Evolutionary conservation across 2,888 invertebrate species (phyloP).

Genomic region (Troilus luridus): DNA sequence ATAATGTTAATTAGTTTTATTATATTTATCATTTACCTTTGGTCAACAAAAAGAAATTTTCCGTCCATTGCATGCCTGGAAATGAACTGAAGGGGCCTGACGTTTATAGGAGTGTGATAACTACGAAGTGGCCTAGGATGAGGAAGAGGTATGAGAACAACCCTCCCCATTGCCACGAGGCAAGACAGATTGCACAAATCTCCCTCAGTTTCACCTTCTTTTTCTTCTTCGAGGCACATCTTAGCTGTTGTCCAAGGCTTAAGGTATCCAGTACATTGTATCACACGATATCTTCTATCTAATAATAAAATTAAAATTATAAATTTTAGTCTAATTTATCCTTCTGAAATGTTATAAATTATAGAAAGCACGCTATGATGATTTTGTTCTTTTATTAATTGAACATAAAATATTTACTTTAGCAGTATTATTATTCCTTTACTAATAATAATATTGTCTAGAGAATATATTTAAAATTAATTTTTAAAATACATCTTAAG

Average conservation of each 20-base stretch:
- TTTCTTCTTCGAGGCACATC: constrained; percentile 78
- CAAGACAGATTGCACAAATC: constrained; percentile 84
- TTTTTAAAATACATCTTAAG: background rate
- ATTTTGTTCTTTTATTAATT: no score
- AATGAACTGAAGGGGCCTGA: constrained; percentile 80
- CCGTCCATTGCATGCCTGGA: constrained; percentile 91
- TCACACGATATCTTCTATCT: constrained; percentile 89
- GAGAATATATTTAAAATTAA: background rate
- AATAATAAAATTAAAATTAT: background rate
- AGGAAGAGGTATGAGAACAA: constrained; percentile 72
- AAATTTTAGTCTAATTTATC: background rate
- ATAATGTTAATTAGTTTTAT: background rate
- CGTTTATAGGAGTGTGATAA: constrained; percentile 69
- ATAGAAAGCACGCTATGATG: background rate
- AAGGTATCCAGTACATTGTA: constrained; percentile 93
- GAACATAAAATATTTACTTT: no score
- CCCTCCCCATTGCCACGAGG: constrained; percentile 88
- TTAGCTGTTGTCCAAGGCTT: constrained; percentile 92
- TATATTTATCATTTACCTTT: constrained; percentile 75
- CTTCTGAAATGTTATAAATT: background rate
- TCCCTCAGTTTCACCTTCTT: constrained; percentile 72
- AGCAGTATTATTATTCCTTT: no score
- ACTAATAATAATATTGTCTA: background rate
- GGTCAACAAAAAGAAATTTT: constrained; percentile 93
- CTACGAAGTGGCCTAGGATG: constrained; percentile 62